These are phyloP conservation scores for Phoxinus dragarum DNA, from an alignment of 2,797 vertebrate species.

Conservation along the genomic window DNA sequence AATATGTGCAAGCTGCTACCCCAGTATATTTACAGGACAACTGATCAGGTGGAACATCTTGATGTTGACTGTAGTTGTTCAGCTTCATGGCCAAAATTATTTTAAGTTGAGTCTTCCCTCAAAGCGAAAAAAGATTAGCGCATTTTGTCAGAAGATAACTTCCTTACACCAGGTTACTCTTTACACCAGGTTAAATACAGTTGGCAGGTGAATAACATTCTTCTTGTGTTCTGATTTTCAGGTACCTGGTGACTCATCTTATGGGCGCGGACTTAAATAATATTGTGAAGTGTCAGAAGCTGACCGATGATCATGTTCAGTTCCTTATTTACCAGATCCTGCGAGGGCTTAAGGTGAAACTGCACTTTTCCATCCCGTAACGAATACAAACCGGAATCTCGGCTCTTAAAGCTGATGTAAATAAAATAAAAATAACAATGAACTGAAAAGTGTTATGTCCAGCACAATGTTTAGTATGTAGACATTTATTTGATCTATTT, in stretches of 20 bases:
- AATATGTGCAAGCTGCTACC: slow-evolving; percentile 2
- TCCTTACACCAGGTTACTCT: not conserved
- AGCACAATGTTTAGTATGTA: not conserved
- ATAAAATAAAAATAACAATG: not conserved
- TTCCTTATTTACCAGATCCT: slow-evolving; percentile 99
- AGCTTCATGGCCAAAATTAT: not conserved
- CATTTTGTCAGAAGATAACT: slow-evolving; percentile 14
- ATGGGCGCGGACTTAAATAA: slow-evolving; percentile 99
- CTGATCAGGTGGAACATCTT: not conserved
- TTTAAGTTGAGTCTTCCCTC: not conserved
- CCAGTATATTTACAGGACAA: slow-evolving; percentile 14
- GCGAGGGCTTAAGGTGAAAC: slow-evolving; percentile 92
- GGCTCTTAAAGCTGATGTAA: not conserved
- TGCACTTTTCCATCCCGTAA: not conserved
- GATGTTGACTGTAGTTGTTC: not conserved
- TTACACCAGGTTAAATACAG: not conserved
- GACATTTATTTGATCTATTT: not conserved
- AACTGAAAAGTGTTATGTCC: not conserved
- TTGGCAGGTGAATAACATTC: slow-evolving; percentile 11
- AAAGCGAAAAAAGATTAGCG: not conserved
- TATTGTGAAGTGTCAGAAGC: slow-evolving; percentile 99
- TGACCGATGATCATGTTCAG: slow-evolving; percentile 98
- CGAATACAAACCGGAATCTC: not conserved
- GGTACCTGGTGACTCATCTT: slow-evolving; percentile 97
- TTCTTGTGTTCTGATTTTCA: slow-evolving; percentile 67